Conservation (phyloP, 2,113 vertebrate species). For the Rhinoderma darwinii region DNA sequence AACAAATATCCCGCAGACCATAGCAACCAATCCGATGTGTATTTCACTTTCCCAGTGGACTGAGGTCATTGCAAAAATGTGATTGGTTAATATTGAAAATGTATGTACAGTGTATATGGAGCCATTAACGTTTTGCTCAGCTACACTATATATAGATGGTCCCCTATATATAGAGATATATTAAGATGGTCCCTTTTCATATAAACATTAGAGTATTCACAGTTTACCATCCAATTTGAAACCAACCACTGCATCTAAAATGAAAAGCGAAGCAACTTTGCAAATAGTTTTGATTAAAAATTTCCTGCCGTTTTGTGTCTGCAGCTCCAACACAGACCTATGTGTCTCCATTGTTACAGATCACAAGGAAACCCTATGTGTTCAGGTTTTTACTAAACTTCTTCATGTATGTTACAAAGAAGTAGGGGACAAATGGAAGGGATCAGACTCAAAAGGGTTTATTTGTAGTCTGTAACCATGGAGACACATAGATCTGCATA, state of each 20-base stretch:
- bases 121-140: background rate
- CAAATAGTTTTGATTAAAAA: background rate
- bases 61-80: background rate
- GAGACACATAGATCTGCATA: background rate
- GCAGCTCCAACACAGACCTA: background rate
- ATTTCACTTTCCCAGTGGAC: background rate
- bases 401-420: too few species aligned
- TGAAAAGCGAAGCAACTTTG: background rate
- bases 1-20: background rate
- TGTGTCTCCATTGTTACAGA: background rate
- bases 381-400: background rate
- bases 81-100: background rate
- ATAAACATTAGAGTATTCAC: background rate
- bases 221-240: background rate
- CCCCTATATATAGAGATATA: background rate
- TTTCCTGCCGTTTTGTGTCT: background rate
- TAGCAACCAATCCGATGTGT: background rate
- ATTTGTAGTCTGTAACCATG: too few species aligned
- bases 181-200: background rate
- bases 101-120: background rate
- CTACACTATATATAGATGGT: too few species aligned
- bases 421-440: too few species aligned
- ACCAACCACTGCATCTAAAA: background rate
- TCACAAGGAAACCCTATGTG: background rate
- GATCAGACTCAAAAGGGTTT: too few species aligned